Evolutionary conservation across 2,888 invertebrate species (phyloP).

Genomic region (Agapetus fuscipes): DNA sequence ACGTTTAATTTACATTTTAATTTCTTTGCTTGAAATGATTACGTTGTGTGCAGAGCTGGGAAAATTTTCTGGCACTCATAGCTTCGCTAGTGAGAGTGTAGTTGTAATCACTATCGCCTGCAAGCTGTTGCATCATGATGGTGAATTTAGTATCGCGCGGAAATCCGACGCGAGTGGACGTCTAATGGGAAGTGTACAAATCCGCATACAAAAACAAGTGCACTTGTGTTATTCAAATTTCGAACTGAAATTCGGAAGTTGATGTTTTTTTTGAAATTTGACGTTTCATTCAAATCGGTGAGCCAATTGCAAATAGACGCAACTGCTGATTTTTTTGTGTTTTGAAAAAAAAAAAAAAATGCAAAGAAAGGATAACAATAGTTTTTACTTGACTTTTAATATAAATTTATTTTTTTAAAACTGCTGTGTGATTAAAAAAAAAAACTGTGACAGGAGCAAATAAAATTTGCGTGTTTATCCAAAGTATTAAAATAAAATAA

Average conservation of each 20-base stretch:
- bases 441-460: not conserved
- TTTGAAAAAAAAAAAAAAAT: too few species aligned
- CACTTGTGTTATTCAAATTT: not conserved
- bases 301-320: too few species aligned
- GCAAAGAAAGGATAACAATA: too few species aligned
- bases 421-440: not conserved
- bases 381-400: too few species aligned
- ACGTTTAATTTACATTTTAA: too few species aligned
- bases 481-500: not conserved
- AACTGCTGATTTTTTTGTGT: too few species aligned
- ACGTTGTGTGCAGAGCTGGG: not conserved
- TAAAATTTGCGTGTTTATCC: not conserved
- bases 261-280: not conserved
- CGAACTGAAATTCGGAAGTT: not conserved
- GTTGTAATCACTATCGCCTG: not conserved
- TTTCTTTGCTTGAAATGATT: too few species aligned
- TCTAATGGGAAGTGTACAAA: not conserved
- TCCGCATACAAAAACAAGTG: not conserved
- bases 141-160: conserved; percentile 13
- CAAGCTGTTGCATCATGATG: conserved; percentile 14
- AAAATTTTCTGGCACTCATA: too few species aligned
- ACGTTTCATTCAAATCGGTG: not conserved
- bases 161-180: conserved; percentile 11
- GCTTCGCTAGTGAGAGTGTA: not conserved
- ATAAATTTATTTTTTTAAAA: not conserved